Percentiles rank a stretch among this genome's conserved stretches.
Evolutionary conservation across 2,113 vertebrate genomes (phyloP).

Genomic region (Crotalus helleri): DNA sequence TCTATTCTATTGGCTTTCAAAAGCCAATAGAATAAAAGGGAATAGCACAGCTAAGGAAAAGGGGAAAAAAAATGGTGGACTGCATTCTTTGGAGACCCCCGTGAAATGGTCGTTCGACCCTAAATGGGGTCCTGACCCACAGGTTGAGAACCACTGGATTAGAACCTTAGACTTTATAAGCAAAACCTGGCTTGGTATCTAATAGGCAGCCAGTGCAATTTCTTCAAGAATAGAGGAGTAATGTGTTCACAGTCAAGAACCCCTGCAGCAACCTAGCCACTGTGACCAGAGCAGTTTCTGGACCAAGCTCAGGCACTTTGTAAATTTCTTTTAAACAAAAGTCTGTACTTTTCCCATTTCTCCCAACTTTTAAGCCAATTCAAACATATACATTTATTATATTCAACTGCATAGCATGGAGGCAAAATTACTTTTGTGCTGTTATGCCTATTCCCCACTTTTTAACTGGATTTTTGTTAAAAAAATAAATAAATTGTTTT

Average conservation of each 20-base stretch:
- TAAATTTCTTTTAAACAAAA: not conserved
- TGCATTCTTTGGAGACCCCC: no score
- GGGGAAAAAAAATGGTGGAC: no score
- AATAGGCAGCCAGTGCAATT: not conserved
- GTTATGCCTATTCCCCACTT: not conserved
- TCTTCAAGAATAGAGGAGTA: not conserved
- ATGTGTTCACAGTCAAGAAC: not conserved
- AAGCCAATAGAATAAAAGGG: no score
- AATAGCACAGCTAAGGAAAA: no score
- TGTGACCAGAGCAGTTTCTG: not conserved
- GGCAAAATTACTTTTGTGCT: not conserved
- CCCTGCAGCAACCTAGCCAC: not conserved
- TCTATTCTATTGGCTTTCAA: no score
- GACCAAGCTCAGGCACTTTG: not conserved
- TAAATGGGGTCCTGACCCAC: no score
- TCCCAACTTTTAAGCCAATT: not conserved
- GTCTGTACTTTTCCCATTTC: not conserved
- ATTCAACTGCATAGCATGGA: not conserved
- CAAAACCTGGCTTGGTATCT: not conserved
- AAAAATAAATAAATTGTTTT: not conserved
- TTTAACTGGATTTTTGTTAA: not conserved
- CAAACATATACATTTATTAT: not conserved
- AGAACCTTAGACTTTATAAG: not conserved
- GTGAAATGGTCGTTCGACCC: no score
- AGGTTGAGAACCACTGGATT: not conserved